Base-by-base conservation (phyloP, 2,797 vertebrate genomes). In the Cacajao melanocephalus region DNA sequence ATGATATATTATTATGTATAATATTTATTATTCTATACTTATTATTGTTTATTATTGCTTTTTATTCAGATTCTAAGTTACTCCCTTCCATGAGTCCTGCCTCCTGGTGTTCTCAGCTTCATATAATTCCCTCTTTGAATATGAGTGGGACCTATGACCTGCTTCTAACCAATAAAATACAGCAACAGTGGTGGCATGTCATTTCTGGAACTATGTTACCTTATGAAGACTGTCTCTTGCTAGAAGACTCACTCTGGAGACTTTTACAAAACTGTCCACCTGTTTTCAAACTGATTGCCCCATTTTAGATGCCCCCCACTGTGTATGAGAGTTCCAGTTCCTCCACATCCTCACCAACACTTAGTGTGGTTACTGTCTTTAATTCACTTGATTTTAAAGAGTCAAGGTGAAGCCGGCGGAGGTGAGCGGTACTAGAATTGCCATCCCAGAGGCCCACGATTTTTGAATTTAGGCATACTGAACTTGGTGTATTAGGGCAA, bases 391-490 rank as follows among this genome's bases (percentile, higher is more conserved):
- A 9, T 80, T 85, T 4, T 44, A 61, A 78, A 78, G 82, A 57
- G 24, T 55, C 57, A 73, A 91, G 9, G n/a, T 20, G 8, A 4
- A 87, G n/a, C 50, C 7, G 15, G 15, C n/a, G 24, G 24, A 22
- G 7, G 5, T 1, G 26, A 4, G 19, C 19, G 1, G 5, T 13
- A 20, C 28, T 3, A 20, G 7, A 26, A 36, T n/a, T 33, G 26
- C 24, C 83, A 28, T 10, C 33, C 2, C 57, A 28, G 19, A 48
- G 9, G 17, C 39, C 44, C 28, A 44, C 36, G 14, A 24, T 30
- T 50, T 14, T n/a, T 17, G 4, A 80, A 41, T n/a, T 33, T 44
- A 26, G 28, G 39, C 12, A 39, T 11, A 20, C 39, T n/a, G 8
- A 64, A n/a, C 14, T 6, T 64, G 22, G 24, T 30, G 22, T 30